These are phyloP conservation scores for Zaprionus inermis DNA, from an alignment of 1,140 invertebrate genomes.

Conservation along the genomic window DNA sequence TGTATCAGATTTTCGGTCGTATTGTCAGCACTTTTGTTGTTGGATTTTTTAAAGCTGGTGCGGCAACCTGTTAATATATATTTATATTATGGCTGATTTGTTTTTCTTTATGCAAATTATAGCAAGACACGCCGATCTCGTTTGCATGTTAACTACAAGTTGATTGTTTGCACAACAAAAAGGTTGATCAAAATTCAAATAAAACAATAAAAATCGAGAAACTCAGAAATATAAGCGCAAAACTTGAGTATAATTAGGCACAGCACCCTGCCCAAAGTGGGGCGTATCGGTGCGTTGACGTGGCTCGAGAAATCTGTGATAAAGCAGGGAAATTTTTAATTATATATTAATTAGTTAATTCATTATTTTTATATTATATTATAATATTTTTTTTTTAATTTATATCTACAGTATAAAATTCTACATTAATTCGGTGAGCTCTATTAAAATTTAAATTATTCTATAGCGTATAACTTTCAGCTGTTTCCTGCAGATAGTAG, in stretches of 20 bases:
- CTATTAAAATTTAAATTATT: no score
- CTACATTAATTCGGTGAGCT: no score
- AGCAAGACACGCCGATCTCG: conserved; percentile 28
- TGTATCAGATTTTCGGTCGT: conserved; percentile 19
- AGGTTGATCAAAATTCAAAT: conserved; percentile 57
- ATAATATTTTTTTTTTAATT: no score
- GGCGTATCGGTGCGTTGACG: conserved; percentile 29
- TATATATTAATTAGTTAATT: no score
- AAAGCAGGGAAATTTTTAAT: background rate
- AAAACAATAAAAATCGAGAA: conserved; percentile 22
- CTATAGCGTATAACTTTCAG: no score
- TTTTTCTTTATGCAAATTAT: conserved; percentile 43
- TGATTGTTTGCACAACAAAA: conserved; percentile 49
- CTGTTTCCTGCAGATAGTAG: no score
- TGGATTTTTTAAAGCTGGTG: background rate
- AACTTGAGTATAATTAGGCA: conserved; percentile 5
- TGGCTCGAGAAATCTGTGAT: background rate
- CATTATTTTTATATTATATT: no score
- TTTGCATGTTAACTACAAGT: conserved; percentile 41
- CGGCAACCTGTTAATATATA: conserved; percentile 44
- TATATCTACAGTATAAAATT: no score
- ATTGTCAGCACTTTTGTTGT: conserved; percentile 8
- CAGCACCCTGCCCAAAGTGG: conserved; percentile 11
- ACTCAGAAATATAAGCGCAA: background rate
- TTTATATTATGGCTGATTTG: conserved; percentile 24